Evolutionary conservation across 1,140 invertebrate species (phyloP), one percentile per base, ranked within the genome.

Genomic region (Macrosteles quadrilineatus): DNA sequence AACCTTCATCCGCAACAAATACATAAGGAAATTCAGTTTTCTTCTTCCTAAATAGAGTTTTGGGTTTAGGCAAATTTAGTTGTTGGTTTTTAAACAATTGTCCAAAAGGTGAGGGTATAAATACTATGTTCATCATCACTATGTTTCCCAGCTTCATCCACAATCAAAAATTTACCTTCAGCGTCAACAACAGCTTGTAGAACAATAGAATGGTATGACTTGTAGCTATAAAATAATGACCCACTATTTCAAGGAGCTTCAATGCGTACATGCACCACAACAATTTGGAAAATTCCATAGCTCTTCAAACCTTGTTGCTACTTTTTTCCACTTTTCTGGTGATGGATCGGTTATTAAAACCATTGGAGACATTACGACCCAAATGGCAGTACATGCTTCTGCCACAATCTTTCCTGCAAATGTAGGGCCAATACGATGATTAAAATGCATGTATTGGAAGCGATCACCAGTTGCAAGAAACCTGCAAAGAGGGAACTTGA

Each of bases 1-100:
- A 87, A 31, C 82, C 83, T 62, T 80, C 81, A 76, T 85, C 83
- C 9, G 67, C 83, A 29, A 83, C 75, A 77, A 83, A 75, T 75
- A 68, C 43, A 47, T 43, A 71, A 25, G 72, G 69, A 29, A 65
- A 69, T 11, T 19, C 1, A 47, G 43, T 67, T 21, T 3, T 25
- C 65, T 67, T 67, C 2, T 23, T 47, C 25, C 11, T 47, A 67
- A 19, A 67, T 25, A 67, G 19, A 21, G 36, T 67, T 67, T 17
- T 67, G 6, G 32, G 43, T 17, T 47, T 27, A 6, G 65, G 65
- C 50, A 67, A 67, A n/a, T 67, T 67, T 12, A 67, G 30, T 47
- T 50, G 6, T 50, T 47, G 6, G 25, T 67, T 29, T 4, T 36
- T 45, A 29, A 70, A 45, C 27, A 36, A 45, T 12, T 17, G 27